A percentile compares a stretch with the other conserved stretches of the same genome.
Conservation (phyloP, 2,797 vertebrate species). For the Xiphorhynchus erythropygius region DNA sequence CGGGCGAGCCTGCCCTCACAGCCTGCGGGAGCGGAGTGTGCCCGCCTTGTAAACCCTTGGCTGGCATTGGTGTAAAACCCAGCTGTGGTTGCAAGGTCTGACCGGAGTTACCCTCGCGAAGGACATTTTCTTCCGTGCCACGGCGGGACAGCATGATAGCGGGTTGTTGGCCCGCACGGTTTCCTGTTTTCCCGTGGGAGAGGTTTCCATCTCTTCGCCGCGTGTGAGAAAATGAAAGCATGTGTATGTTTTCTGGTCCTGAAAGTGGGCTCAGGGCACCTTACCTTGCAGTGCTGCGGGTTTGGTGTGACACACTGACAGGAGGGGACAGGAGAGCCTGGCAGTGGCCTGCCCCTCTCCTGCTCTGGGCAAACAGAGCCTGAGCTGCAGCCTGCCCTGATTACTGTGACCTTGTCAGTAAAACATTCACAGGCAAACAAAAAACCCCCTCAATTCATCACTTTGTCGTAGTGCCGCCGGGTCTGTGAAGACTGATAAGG, state of each 20-base stretch:
- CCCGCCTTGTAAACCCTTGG: too few relatives aligned
- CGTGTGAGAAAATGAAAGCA: neutral
- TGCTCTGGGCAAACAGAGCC: neutral
- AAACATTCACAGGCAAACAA: neutral
- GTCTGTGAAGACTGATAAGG: neutral
- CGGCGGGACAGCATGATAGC: fast-evolving
- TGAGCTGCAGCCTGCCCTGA: neutral
- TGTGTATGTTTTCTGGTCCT: fast-evolving
- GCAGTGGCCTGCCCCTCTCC: neutral
- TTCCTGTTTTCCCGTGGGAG: neutral
- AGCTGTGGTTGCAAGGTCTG: fast-evolving
- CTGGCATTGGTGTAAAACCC: neutral
- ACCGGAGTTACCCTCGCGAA: neutral
- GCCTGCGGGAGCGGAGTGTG: too few relatives aligned
- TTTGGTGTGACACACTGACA: fast-evolving
- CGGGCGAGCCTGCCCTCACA: too few relatives aligned
- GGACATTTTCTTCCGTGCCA: neutral
- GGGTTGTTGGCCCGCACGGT: neutral
- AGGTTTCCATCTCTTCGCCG: fast-evolving
- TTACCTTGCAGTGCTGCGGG: neutral
- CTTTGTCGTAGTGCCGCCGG: neutral
- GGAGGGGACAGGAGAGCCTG: neutral
- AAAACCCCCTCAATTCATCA: fast-evolving
- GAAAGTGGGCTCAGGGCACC: neutral
- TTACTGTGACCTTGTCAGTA: neutral